These are phyloP conservation scores for Linepithema humile DNA, from an alignment of 1,140 invertebrate species.

Conservation along the genomic window DNA sequence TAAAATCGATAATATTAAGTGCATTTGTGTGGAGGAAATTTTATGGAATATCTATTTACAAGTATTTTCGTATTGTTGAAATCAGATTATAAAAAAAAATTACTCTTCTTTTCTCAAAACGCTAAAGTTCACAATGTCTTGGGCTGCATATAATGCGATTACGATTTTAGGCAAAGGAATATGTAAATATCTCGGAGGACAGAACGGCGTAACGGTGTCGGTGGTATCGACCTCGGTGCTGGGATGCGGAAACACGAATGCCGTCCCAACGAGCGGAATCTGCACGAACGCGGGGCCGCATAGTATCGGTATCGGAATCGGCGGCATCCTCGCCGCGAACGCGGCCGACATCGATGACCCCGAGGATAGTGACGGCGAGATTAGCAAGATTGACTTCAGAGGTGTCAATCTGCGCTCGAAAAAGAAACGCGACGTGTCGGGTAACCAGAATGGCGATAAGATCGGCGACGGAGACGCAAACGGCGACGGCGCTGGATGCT, in stretches of 20 bases:
- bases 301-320: slow-evolving; percentile 66
- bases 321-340: slow-evolving; percentile 56
- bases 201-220: slow-evolving; percentile 83
- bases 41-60: neutral
- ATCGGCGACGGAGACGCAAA: slow-evolving; percentile 59
- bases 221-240: slow-evolving; percentile 78
- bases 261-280: slow-evolving; percentile 51
- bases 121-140: neutral
- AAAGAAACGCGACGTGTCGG: slow-evolving; percentile 81
- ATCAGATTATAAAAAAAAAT: neutral
- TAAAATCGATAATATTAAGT: no score
- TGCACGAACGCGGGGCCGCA: slow-evolving; percentile 63
- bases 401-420: slow-evolving; percentile 85
- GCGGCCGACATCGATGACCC: slow-evolving; percentile 79
- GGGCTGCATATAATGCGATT: neutral
- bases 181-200: slow-evolving; percentile 82
- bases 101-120: neutral
- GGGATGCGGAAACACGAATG: slow-evolving; percentile 61
- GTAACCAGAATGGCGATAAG: slow-evolving; percentile 66
- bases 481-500: slow-evolving; percentile 71
- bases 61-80: neutral
- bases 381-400: slow-evolving; percentile 86
- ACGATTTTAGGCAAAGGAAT: slow-evolving; percentile 78
- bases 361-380: slow-evolving; percentile 85
- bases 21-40: no score